Percentiles rank a stretch among this genome's conserved stretches.
Evolutionary conservation across 2,797 vertebrate species (phyloP).

Genomic region (Amblyopsis hoosieri): DNA sequence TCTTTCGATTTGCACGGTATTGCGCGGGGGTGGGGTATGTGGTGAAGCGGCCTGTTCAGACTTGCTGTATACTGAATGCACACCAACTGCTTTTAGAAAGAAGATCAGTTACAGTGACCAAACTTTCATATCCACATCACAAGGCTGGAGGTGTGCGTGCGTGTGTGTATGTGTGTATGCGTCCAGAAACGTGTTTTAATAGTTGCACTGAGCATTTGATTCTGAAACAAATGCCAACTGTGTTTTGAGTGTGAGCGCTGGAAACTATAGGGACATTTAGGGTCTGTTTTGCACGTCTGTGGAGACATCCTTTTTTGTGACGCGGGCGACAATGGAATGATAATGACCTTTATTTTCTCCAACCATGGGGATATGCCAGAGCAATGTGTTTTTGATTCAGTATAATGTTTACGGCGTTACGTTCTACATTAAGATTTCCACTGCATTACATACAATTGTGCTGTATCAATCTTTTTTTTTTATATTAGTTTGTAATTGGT

Average conservation of each 20-base stretch:
- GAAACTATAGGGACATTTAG: too few relatives aligned
- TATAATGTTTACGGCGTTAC: too few relatives aligned
- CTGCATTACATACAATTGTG: too few relatives aligned
- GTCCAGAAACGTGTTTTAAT: not conserved
- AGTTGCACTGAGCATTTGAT: not conserved
- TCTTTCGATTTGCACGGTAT: too few relatives aligned
- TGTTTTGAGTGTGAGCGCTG: too few relatives aligned
- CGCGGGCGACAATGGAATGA: constrained; percentile 53
- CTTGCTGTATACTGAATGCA: constrained; percentile 43
- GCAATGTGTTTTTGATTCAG: not conserved
- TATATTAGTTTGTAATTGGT: too few relatives aligned
- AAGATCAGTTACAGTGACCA: not conserved
- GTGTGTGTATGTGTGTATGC: constrained; percentile 10
- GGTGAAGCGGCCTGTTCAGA: constrained; percentile 46
- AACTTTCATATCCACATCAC: not conserved
- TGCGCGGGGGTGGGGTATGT: not conserved
- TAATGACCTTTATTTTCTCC: constrained; percentile 27
- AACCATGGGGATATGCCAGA: not conserved
- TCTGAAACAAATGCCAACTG: too few relatives aligned
- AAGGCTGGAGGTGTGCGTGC: not conserved
- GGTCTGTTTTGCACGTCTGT: not conserved
- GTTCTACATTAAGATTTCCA: too few relatives aligned
- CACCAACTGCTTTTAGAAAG: constrained; percentile 16
- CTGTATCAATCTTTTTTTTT: too few relatives aligned
- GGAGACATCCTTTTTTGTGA: constrained; percentile 9